Conservation (phyloP, 2,113 vertebrate genomes). For the Ivindomyrus marchei region DNA sequence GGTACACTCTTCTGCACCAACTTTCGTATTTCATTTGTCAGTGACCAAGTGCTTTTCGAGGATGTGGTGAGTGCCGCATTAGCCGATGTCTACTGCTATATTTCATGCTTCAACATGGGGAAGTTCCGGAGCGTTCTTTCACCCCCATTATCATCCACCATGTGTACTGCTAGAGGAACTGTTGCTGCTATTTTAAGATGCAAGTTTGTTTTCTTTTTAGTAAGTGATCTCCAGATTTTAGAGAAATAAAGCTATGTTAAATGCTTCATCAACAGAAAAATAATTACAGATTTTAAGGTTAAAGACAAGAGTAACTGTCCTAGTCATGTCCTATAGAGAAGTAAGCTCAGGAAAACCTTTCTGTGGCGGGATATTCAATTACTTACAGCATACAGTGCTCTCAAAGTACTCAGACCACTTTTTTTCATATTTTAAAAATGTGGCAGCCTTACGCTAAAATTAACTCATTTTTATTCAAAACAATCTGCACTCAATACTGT, state of each 20-base stretch:
- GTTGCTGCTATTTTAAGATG: neutral
- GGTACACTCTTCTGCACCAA: constrained; percentile 81
- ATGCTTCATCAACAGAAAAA: neutral
- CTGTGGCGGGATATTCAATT: neutral
- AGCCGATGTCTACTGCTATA: neutral
- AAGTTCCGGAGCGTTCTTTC: neutral
- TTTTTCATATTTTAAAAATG: neutral
- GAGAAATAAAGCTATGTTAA: neutral
- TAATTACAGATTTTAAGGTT: neutral
- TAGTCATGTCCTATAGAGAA: neutral
- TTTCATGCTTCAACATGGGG: neutral
- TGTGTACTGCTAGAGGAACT: neutral
- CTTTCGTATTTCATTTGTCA: constrained; percentile 77
- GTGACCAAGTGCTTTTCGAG: constrained; percentile 57
- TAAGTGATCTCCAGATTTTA: neutral
- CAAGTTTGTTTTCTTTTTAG: neutral
- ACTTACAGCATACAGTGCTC: neutral
- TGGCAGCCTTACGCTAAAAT: neutral
- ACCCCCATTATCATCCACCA: neutral
- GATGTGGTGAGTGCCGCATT: constrained; percentile 54
- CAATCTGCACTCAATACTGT: neutral
- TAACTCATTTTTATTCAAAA: neutral
- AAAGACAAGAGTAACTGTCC: neutral
- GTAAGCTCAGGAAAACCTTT: neutral
- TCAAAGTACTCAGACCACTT: neutral